Conservation (phyloP, 2,797 vertebrate genomes). For the Pteronotus mesoamericanus region DNA sequence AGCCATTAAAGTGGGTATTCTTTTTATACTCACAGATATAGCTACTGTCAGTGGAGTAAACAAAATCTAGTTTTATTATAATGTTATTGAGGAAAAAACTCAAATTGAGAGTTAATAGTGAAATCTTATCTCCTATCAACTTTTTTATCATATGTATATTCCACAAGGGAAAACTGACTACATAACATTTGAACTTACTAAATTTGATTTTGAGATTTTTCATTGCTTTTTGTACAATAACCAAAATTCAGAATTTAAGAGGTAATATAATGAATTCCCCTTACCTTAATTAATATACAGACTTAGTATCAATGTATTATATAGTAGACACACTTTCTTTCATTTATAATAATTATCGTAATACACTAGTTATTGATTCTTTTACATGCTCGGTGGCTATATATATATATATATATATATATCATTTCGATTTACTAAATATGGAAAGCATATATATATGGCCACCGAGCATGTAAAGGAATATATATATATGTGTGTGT, state of each 20-base stretch:
- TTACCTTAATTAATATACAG: neutral
- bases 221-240: neutral
- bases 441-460: too few species aligned
- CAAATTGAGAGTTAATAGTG: neutral
- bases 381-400: neutral
- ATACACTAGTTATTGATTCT: neutral
- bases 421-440: too few species aligned
- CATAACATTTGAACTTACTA: neutral
- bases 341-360: neutral
- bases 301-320: neutral
- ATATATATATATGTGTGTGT: too few species aligned
- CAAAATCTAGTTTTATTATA: neutral
- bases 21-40: constrained; percentile 15
- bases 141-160: neutral
- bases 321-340: neutral
- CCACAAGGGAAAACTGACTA: neutral
- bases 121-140: neutral
- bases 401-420: too few species aligned
- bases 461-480: too few species aligned
- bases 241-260: neutral
- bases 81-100: neutral
- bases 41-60: neutral
- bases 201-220: neutral
- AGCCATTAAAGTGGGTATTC: neutral
- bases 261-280: neutral